Evolutionary conservation across 2,113 vertebrate species (phyloP).

Genomic region (Gobiocypris rarus): DNA sequence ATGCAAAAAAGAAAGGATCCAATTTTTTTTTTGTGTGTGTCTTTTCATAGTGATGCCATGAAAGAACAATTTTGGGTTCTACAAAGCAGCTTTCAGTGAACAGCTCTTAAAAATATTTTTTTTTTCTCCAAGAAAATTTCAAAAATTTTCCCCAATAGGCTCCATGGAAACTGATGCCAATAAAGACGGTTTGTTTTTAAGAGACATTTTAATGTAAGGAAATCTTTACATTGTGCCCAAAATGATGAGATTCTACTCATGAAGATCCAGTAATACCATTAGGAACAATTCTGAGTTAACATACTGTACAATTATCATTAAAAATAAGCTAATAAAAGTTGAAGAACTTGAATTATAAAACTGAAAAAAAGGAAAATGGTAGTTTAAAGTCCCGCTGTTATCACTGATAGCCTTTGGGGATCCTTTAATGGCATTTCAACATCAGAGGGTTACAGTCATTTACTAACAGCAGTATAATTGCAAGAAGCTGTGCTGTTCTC

Average conservation of each 20-base stretch:
- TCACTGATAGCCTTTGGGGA: conserved; percentile 18
- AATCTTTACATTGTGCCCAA: no score
- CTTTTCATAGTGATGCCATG: no score
- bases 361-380: not conserved
- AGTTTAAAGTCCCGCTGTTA: conserved; percentile 18
- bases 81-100: no score
- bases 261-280: not conserved
- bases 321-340: not conserved
- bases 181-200: no score
- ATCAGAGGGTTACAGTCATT: conserved; percentile 33
- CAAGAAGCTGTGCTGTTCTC: conserved; percentile 46
- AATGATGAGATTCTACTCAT: not conserved
- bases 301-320: not conserved
- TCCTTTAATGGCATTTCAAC: conserved; percentile 42
- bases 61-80: no score
- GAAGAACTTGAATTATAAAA: not conserved
- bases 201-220: no score
- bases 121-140: no score
- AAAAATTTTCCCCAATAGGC: no score
- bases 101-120: no score
- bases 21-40: no score
- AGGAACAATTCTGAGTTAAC: not conserved
- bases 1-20: not conserved
- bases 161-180: no score
- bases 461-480: conserved; percentile 48